Conservation (phyloP, 2,113 vertebrate species). For the Eidolon helvum region DNA sequence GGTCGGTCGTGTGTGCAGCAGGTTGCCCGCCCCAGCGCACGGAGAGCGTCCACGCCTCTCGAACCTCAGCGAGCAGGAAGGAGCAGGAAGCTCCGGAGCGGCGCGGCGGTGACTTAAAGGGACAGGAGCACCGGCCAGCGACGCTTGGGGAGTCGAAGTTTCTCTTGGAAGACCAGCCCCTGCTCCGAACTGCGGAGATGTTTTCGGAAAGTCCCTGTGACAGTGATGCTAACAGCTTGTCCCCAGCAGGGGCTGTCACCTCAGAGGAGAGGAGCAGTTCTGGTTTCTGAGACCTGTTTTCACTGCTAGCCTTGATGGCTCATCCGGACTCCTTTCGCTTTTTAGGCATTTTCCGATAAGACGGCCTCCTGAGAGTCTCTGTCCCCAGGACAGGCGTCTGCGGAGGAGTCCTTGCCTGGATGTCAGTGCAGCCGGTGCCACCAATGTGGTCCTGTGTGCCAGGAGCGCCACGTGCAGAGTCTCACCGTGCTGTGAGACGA, state of each 20-base stretch:
- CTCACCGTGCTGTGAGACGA: not conserved
- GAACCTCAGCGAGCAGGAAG: not conserved
- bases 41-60: not conserved
- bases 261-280: not conserved
- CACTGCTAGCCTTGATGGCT: not conserved
- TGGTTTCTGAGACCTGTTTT: not conserved
- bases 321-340: not conserved
- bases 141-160: fast-evolving
- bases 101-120: not conserved
- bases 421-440: not conserved
- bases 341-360: not conserved
- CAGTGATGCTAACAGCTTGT: not conserved
- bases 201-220: no score
- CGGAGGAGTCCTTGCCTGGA: no score
- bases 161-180: not conserved
- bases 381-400: not conserved
- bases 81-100: not conserved
- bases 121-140: not conserved
- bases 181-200: not conserved
- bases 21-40: not conserved
- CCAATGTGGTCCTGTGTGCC: not conserved
- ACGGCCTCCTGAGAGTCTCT: not conserved
- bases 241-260: not conserved
- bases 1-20: not conserved
- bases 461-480: no score